phyloP scores from a whole-genome alignment of 2,113 vertebrate species.

The Odontesthes bonariensis region DNA sequence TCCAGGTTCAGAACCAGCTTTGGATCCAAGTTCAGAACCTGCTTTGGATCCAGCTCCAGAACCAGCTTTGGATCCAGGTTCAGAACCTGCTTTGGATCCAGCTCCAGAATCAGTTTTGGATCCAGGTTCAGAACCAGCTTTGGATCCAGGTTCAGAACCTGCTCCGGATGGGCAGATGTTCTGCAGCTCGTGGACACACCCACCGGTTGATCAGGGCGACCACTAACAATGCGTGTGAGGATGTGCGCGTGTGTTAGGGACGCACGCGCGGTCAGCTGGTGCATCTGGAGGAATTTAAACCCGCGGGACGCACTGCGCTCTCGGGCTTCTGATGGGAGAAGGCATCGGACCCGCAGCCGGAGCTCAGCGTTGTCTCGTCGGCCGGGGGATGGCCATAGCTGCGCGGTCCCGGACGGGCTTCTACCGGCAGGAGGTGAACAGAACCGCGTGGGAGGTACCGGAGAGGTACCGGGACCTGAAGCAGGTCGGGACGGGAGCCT shows the following conservation, averaged over 20 bases:
- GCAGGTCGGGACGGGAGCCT: conserved; percentile 92
- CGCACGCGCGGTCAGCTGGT: conserved; percentile 14
- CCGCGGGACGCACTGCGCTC: neutral
- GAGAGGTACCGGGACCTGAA: conserved; percentile 89
- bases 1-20: no score
- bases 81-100: no score
- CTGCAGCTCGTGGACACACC: conserved; percentile 54
- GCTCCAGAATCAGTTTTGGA: no score
- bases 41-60: no score
- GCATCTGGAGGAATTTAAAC: conserved; percentile 38
- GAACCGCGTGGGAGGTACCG: conserved; percentile 91
- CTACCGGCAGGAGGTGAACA: conserved; percentile 90
- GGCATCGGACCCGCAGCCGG: conserved; percentile 1
- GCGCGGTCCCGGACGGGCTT: conserved; percentile 82
- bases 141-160: no score
- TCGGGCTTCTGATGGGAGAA: conserved; percentile 38
- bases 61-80: no score
- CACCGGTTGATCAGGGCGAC: conserved; percentile 54
- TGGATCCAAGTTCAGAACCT: no score
- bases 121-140: no score
- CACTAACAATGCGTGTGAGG: conserved; percentile 26
- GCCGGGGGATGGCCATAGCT: conserved; percentile 66
- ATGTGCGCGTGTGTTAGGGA: conserved; percentile 23
- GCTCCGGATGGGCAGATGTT: conserved; percentile 68
- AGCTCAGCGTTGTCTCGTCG: conserved; percentile 11